Percentiles rank a stretch among this genome's conserved stretches.
These are phyloP conservation scores for Anodontia alba DNA, from an alignment of 2,888 invertebrate species.

Conservation along the genomic window DNA sequence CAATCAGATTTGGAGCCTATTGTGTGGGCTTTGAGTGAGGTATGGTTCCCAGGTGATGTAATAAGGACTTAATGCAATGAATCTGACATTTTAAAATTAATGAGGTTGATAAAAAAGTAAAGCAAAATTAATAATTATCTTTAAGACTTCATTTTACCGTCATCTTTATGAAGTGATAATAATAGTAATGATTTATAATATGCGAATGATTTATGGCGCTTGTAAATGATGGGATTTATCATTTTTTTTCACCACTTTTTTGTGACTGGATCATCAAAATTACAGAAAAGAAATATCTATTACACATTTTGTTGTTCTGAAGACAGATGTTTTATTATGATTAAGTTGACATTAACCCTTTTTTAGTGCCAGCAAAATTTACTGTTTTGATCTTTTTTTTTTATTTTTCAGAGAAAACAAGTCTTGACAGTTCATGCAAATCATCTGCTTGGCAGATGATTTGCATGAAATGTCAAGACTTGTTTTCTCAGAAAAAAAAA, in stretches of 20 bases:
- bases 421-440: too few species aligned
- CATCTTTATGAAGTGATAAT: neutral
- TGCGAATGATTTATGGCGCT: neutral
- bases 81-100: neutral
- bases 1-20: neutral
- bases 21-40: neutral
- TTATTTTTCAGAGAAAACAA: too few species aligned
- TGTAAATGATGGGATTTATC: conserved; percentile 1
- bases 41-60: neutral
- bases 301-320: neutral
- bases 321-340: conserved; percentile 17
- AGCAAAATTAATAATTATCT: conserved; percentile 3
- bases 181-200: neutral
- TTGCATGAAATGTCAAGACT: too few species aligned
- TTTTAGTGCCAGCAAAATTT: too few species aligned
- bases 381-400: too few species aligned
- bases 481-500: too few species aligned
- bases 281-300: neutral
- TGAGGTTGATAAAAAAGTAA: conserved; percentile 8
- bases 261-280: neutral
- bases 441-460: too few species aligned
- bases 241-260: neutral
- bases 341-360: neutral
- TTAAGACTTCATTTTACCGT: conserved; percentile 3
- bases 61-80: neutral